Evolutionary conservation across 1,140 invertebrate species (phyloP).

Genomic region (Subanguina moxae): DNA sequence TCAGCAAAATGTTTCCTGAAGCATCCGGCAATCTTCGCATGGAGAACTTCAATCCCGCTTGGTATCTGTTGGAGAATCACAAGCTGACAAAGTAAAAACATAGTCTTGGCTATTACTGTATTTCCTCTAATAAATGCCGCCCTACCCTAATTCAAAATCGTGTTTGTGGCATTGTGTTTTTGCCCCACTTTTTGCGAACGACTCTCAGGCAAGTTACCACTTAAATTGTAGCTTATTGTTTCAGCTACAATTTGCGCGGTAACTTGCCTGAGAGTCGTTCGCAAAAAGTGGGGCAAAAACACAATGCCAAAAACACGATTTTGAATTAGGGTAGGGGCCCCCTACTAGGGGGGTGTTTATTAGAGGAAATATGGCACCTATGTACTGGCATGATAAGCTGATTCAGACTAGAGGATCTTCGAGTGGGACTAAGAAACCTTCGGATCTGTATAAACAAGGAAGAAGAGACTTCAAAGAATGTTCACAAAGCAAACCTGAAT

Average conservation of each 20-base stretch:
- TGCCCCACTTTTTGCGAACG: too few relatives aligned
- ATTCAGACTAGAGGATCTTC: slow-evolving; percentile 47
- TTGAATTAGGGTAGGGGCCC: too few relatives aligned
- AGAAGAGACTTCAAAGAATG: slow-evolving; percentile 50
- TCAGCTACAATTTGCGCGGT: too few relatives aligned
- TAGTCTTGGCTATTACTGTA: too few relatives aligned
- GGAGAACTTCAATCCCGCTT: slow-evolving; percentile 86
- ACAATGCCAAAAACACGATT: too few relatives aligned
- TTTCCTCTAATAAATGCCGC: too few relatives aligned
- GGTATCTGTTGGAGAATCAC: slow-evolving; percentile 94
- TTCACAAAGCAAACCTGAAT: slow-evolving; percentile 58
- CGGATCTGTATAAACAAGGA: slow-evolving; percentile 40
- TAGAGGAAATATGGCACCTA: background rate
- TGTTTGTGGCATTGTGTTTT: too few relatives aligned
- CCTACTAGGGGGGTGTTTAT: background rate
- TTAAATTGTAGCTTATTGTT: too few relatives aligned
- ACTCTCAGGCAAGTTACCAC: too few relatives aligned
- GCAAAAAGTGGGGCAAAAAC: too few relatives aligned
- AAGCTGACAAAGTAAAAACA: slow-evolving; percentile 62
- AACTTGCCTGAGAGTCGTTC: too few relatives aligned
- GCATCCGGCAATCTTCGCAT: slow-evolving; percentile 82
- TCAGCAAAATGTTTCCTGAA: slow-evolving; percentile 82
- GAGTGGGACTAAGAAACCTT: slow-evolving; percentile 50
- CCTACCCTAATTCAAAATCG: too few relatives aligned
- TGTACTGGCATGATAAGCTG: slow-evolving; percentile 5